Conservation (phyloP, 2,113 vertebrate species). For the Sisor rabdophorus region DNA sequence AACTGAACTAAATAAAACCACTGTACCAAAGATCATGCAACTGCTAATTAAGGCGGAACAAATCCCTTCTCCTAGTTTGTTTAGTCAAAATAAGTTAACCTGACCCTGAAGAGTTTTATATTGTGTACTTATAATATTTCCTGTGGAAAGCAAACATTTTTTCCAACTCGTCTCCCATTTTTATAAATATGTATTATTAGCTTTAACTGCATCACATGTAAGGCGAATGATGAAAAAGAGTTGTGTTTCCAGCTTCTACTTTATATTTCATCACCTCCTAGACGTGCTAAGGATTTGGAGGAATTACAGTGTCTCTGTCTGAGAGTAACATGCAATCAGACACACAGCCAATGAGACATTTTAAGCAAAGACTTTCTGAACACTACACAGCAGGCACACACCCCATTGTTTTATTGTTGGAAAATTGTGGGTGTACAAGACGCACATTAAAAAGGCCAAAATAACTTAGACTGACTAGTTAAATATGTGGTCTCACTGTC, state of each 20-base stretch:
- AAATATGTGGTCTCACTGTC: not conserved
- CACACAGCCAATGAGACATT: not conserved
- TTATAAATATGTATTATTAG: constrained; percentile 3
- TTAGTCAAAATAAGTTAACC: not conserved
- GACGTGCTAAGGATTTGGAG: constrained; percentile 9
- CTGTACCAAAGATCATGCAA: not conserved
- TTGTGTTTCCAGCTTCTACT: constrained; percentile 11
- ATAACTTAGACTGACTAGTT: not conserved
- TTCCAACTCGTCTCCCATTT: not conserved
- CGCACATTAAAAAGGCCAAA: not conserved
- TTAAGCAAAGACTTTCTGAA: not conserved
- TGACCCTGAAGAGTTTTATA: not conserved
- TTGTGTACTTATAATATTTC: not conserved
- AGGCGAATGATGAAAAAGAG: not conserved
- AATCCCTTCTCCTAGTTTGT: not conserved
- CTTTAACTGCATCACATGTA: not conserved
- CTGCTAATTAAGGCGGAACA: not conserved
- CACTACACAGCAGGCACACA: not conserved
- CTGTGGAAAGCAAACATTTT: not conserved
- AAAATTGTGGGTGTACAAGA: constrained; percentile 1
- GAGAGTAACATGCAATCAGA: constrained; percentile 9
- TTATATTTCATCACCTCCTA: constrained; percentile 18
- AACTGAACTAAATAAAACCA: not conserved
- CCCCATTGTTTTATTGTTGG: constrained; percentile 1
- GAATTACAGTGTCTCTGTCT: not conserved